Conservation (phyloP, 2,888 invertebrate species). For the Drosophila birchii region DNA sequence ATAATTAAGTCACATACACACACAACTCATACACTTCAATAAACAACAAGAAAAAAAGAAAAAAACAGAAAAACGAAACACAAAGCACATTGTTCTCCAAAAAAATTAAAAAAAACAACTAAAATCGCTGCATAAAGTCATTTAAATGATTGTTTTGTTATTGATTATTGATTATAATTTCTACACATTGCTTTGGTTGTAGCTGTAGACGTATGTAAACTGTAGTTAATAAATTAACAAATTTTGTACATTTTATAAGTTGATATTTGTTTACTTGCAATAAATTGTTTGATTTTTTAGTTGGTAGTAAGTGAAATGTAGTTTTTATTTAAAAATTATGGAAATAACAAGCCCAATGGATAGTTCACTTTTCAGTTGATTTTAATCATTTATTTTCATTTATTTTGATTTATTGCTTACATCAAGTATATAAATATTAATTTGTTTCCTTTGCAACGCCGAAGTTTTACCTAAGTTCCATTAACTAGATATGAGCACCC, state of each 20-base stretch:
- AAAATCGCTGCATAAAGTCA: constrained; percentile 10
- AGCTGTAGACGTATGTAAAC: constrained; percentile 30
- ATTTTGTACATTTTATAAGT: constrained; percentile 58
- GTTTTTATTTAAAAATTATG: neutral
- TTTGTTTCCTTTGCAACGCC: constrained; percentile 50
- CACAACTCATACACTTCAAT: constrained; percentile 39
- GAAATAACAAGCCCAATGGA: neutral
- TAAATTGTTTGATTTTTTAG: constrained; percentile 69
- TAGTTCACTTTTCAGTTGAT: constrained; percentile 16
- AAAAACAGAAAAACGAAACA: constrained; percentile 22
- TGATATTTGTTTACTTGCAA: constrained; percentile 70
- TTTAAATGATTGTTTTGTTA: constrained; percentile 44
- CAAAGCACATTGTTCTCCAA: constrained; percentile 16
- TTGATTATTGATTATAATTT: constrained; percentile 26
- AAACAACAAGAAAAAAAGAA: constrained; percentile 20
- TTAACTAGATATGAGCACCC: constrained; percentile 36
- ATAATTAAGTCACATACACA: constrained; percentile 28
- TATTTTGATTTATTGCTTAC: constrained; percentile 59
- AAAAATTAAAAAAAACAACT: neutral
- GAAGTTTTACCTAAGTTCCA: constrained; percentile 53
- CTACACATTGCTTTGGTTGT: constrained; percentile 44
- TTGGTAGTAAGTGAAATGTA: constrained; percentile 12
- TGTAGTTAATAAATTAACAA: constrained; percentile 20
- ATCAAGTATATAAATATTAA: constrained; percentile 65
- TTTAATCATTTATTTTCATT: constrained; percentile 61